Percentiles rank a stretch among this genome's conserved stretches.
phyloP scores from a whole-genome alignment of 2,888 invertebrate species.

The Panopea generosa region DNA sequence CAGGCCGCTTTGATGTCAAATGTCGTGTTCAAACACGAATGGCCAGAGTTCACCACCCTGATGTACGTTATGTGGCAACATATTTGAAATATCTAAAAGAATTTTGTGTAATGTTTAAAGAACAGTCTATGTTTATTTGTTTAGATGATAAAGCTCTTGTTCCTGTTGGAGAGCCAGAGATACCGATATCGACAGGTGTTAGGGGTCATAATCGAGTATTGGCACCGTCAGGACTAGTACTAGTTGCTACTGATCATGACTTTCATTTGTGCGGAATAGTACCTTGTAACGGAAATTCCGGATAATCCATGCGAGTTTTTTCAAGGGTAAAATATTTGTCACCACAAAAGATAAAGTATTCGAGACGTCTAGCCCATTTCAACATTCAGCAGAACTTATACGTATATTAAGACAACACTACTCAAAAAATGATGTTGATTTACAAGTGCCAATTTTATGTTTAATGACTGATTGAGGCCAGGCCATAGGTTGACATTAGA shows the following conservation, averaged over 20 bases:
- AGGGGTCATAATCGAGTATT: neutral
- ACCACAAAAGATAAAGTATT: slow-evolving; percentile 63
- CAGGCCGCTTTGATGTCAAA: slow-evolving; percentile 22
- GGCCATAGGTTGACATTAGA: slow-evolving; percentile 35
- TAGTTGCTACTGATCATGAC: slow-evolving; percentile 29
- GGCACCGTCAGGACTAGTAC: neutral
- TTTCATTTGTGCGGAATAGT: slow-evolving; percentile 29
- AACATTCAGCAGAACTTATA: slow-evolving; percentile 49
- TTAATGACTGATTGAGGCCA: slow-evolving; percentile 51
- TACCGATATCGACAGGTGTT: slow-evolving; percentile 14
- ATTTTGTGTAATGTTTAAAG: slow-evolving; percentile 33
- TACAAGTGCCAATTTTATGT: slow-evolving; percentile 40
- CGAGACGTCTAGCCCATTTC: slow-evolving; percentile 28
- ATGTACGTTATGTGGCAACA: slow-evolving; percentile 15
- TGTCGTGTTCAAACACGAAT: slow-evolving; percentile 35
- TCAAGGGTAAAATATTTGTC: slow-evolving; percentile 48
- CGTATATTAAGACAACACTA: slow-evolving; percentile 21
- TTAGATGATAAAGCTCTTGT: slow-evolving; percentile 29
- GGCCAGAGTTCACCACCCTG: slow-evolving; percentile 8
- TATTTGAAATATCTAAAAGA: slow-evolving; percentile 38
- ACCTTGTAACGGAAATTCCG: slow-evolving; percentile 42
- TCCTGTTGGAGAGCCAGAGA: slow-evolving; percentile 19
- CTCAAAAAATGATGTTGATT: no score
- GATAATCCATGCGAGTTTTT: slow-evolving; percentile 35
- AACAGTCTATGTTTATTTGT: slow-evolving; percentile 8